A percentile compares a stretch with the other conserved stretches of the same genome.
These are phyloP conservation scores for Stomatorhinus walkeri DNA, from an alignment of 2,797 vertebrate genomes.

Conservation along the genomic window DNA sequence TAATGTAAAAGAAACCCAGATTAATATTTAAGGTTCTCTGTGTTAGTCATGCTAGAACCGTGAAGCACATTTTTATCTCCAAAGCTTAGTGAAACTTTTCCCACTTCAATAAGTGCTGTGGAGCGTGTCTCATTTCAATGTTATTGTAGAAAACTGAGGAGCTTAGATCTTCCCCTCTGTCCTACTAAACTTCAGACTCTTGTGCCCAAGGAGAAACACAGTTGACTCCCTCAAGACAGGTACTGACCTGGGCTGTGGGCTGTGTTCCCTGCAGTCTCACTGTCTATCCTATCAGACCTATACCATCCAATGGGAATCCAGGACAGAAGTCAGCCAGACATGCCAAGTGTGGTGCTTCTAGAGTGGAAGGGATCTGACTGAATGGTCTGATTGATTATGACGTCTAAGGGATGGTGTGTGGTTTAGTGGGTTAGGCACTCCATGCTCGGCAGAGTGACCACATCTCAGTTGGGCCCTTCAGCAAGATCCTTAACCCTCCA, in stretches of 20 bases:
- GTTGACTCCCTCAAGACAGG: slow-evolving; percentile 53
- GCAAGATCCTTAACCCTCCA: neutral
- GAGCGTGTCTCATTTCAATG: neutral
- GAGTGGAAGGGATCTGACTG: slow-evolving; percentile 27
- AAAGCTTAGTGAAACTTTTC: neutral
- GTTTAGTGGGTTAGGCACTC: neutral
- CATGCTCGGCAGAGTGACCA: neutral
- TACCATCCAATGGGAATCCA: slow-evolving; percentile 50
- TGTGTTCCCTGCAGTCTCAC: slow-evolving; percentile 49
- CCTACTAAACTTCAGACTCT: slow-evolving; percentile 35
- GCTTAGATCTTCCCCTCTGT: slow-evolving; percentile 36
- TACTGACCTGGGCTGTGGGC: slow-evolving; percentile 43
- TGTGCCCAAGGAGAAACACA: slow-evolving; percentile 52
- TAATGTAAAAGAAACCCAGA: neutral
- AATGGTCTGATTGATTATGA: slow-evolving; percentile 45
- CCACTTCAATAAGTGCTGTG: neutral
- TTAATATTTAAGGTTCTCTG: neutral
- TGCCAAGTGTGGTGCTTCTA: slow-evolving; percentile 27
- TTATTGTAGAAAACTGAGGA: neutral
- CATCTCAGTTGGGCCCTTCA: neutral
- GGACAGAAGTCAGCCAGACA: slow-evolving; percentile 56
- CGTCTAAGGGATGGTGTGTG: slow-evolving; percentile 21
- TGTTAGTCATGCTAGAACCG: neutral
- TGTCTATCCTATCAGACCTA: slow-evolving; percentile 65
- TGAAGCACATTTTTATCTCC: slow-evolving; percentile 2